Evolutionary conservation across 2,113 vertebrate species (phyloP).

Genomic region (Theristicus caerulescens): DNA sequence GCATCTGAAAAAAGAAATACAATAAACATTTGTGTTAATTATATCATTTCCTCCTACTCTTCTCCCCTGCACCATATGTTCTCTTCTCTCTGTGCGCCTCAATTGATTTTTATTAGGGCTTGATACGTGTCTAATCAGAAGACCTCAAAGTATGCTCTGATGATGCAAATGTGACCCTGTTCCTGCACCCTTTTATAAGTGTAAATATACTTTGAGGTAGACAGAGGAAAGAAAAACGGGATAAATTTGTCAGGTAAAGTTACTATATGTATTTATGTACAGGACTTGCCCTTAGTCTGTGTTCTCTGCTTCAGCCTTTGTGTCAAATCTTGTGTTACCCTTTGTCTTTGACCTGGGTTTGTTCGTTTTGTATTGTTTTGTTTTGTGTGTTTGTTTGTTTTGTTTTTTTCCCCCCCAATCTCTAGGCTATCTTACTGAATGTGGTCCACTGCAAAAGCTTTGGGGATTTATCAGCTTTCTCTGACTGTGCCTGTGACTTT

Average conservation of each 20-base stretch:
- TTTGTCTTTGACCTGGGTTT: neutral
- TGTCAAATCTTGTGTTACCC: neutral
- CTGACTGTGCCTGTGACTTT: neutral
- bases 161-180: neutral
- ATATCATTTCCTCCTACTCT: slow-evolving; percentile 22
- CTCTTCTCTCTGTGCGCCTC: neutral
- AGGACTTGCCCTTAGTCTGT: neutral
- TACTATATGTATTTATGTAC: neutral
- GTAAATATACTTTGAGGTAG: neutral
- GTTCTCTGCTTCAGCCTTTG: neutral
- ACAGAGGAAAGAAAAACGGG: neutral
- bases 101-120: neutral
- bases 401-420: neutral
- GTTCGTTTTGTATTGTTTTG: neutral
- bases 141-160: neutral
- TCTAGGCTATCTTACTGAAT: neutral
- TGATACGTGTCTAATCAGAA: neutral
- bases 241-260: neutral
- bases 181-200: neutral
- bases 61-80: slow-evolving; percentile 44
- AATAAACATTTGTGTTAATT: slow-evolving; percentile 63
- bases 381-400: neutral
- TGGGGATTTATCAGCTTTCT: neutral
- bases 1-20: slow-evolving; percentile 41
- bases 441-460: neutral